phyloP scores from a whole-genome alignment of 2,888 invertebrate species.

The Watsonalla cultraria region DNA sequence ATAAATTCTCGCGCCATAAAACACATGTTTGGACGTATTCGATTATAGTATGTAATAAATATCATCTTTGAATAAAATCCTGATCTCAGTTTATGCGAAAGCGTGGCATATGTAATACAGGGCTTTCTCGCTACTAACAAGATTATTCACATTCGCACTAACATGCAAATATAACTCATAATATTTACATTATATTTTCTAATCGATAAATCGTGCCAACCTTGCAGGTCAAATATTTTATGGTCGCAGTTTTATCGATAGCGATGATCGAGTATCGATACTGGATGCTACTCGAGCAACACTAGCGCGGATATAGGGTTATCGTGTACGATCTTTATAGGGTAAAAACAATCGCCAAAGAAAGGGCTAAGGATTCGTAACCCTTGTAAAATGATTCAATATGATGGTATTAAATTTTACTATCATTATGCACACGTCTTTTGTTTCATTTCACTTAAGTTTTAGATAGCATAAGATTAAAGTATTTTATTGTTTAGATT shows the following conservation, averaged over 20 bases:
- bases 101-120: neutral
- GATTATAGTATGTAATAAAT: neutral
- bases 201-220: conserved; percentile 62
- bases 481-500: neutral
- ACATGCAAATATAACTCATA: conserved; percentile 49
- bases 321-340: conserved; percentile 65
- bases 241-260: conserved; percentile 54
- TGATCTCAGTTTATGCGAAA: conserved; percentile 11
- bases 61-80: conserved; percentile 22
- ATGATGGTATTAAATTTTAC: conserved; percentile 59
- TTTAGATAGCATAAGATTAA: neutral
- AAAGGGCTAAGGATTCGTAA: conserved; percentile 29
- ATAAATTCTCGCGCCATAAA: neutral
- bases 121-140: conserved; percentile 25
- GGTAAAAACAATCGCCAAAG: conserved; percentile 54
- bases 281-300: conserved; percentile 55
- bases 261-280: conserved; percentile 48
- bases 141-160: conserved; percentile 45
- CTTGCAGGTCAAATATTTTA: conserved; percentile 59
- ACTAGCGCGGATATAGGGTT: conserved; percentile 54
- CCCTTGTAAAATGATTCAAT: conserved; percentile 50
- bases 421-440: conserved; percentile 33
- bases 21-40: neutral
- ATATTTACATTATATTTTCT: conserved; percentile 55
- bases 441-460: conserved; percentile 9